Conservation (phyloP, 1,140 invertebrate genomes). For the Ectropis grisescens region DNA sequence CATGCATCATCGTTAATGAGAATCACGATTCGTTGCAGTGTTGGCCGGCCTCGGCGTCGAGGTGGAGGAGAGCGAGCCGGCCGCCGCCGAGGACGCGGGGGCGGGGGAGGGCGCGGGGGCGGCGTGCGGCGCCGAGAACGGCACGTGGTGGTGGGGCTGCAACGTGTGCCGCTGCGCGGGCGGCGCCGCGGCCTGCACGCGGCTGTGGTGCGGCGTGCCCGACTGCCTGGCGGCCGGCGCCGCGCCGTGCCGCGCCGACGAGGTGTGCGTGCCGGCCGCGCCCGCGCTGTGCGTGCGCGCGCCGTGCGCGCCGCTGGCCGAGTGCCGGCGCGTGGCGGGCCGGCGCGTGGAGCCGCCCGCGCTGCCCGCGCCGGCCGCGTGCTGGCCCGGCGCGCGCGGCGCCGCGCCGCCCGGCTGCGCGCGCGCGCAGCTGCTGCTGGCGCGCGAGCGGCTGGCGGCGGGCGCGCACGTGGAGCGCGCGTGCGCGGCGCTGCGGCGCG, state of each 20-base stretch:
- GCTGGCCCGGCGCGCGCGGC: slow-evolving; percentile 88
- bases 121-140: slow-evolving; percentile 54
- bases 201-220: slow-evolving; percentile 87
- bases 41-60: slow-evolving; percentile 73
- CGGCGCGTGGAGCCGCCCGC: slow-evolving; percentile 80
- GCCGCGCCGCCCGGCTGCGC: slow-evolving; percentile 80
- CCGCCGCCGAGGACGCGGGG: slow-evolving; percentile 84
- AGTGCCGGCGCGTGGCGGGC: slow-evolving; percentile 83
- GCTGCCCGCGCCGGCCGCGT: slow-evolving; percentile 79
- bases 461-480: slow-evolving; percentile 85
- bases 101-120: slow-evolving; percentile 73
- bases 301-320: slow-evolving; percentile 82
- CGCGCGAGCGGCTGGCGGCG: slow-evolving; percentile 74
- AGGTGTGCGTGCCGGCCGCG: slow-evolving; percentile 83
- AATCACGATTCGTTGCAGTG: slow-evolving; percentile 16
- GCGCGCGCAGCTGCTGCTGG: slow-evolving; percentile 81
- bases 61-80: slow-evolving; percentile 80
- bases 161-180: slow-evolving; percentile 86
- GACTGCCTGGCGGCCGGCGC: slow-evolving; percentile 78
- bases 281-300: slow-evolving; percentile 85
- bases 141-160: slow-evolving; percentile 79
- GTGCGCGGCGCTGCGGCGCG: slow-evolving; percentile 79
- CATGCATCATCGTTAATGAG: background rate
- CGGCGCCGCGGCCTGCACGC: slow-evolving; percentile 83
- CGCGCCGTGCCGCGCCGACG: slow-evolving; percentile 69